A percentile compares a stretch with the other conserved stretches of the same genome.
Conservation (phyloP, 1,140 invertebrate genomes). For the Drosophila prosaltans region DNA sequence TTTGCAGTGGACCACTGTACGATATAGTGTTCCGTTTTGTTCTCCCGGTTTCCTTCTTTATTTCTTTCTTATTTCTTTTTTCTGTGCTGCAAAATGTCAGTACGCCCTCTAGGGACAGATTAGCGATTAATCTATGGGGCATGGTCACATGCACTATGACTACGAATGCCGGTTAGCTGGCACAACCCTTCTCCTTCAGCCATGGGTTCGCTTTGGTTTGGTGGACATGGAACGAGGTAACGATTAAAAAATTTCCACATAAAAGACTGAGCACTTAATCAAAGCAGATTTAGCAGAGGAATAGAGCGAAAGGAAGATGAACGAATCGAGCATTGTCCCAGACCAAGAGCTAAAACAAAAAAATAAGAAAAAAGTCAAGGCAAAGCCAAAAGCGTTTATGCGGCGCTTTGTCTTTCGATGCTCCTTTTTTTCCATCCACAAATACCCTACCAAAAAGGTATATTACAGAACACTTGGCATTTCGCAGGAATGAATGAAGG, state of each 20-base stretch:
- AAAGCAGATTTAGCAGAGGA: constrained; percentile 77
- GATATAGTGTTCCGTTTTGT: constrained; percentile 42
- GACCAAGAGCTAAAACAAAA: constrained; percentile 10
- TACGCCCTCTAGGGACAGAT: constrained; percentile 81
- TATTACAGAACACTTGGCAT: background rate
- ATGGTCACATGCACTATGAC: constrained; percentile 69
- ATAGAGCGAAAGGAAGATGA: constrained; percentile 37
- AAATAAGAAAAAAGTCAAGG: constrained; percentile 18
- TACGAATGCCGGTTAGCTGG: constrained; percentile 8
- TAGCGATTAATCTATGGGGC: constrained; percentile 82
- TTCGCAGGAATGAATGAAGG: background rate
- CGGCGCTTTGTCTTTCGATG: constrained; percentile 71
- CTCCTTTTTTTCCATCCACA: constrained; percentile 21
- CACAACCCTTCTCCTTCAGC: background rate
- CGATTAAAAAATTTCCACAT: constrained; percentile 81
- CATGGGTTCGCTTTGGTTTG: background rate
- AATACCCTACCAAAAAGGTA: constrained; percentile 30
- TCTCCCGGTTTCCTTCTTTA: no score
- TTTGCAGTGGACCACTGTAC: constrained; percentile 30
- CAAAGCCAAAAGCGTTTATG: constrained; percentile 65
- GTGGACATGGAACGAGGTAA: constrained; percentile 53
- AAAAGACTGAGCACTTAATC: constrained; percentile 81
- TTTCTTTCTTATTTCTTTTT: background rate
- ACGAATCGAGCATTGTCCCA: constrained; percentile 32
- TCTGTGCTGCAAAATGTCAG: constrained; percentile 61